phyloP scores from a whole-genome alignment of 92 coral and sea anemone genomes.

The Scolanthus callimorphus region DNA sequence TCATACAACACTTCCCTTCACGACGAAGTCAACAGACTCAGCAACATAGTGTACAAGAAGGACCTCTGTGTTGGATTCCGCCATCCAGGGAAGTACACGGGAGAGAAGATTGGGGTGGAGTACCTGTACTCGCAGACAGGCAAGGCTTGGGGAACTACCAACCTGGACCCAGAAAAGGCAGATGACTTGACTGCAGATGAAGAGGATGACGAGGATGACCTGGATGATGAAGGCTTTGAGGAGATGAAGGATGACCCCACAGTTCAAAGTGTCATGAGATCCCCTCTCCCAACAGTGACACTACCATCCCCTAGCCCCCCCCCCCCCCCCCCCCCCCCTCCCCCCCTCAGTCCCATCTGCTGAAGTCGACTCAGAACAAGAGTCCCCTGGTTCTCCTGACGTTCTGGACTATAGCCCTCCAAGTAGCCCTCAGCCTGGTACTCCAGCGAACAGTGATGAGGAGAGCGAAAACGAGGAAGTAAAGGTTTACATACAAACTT shows the following conservation, averaged over 20 bases:
- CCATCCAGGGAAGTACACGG: too few relatives aligned
- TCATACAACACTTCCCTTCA: background rate
- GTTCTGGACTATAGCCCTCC: too few relatives aligned
- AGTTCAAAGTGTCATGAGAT: background rate
- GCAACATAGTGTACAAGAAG: background rate
- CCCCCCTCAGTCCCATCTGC: too few relatives aligned
- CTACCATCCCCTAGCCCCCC: too few relatives aligned
- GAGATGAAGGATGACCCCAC: background rate
- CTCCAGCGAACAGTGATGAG: too few relatives aligned
- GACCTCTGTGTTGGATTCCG: background rate
- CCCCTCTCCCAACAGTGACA: background rate
- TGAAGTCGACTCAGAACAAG: too few relatives aligned
- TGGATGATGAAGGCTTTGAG: background rate
- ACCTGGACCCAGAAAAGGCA: conserved; percentile 4
- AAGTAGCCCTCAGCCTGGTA: too few relatives aligned
- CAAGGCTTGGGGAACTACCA: background rate
- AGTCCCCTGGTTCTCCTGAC: too few relatives aligned
- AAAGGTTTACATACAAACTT: too few relatives aligned
- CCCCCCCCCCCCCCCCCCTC: too few relatives aligned
- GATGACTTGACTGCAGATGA: conserved; percentile 9
- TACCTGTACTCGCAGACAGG: conserved; percentile 16
- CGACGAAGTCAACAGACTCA: background rate
- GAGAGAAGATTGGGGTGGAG: conserved; percentile 10
- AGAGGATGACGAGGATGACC: conserved; percentile 6
- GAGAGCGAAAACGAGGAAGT: too few relatives aligned